Evolutionary conservation across 2,888 invertebrate species (phyloP), one percentile per base, ranked within the genome.

Genomic region (Koerneria pararmatus): DNA sequence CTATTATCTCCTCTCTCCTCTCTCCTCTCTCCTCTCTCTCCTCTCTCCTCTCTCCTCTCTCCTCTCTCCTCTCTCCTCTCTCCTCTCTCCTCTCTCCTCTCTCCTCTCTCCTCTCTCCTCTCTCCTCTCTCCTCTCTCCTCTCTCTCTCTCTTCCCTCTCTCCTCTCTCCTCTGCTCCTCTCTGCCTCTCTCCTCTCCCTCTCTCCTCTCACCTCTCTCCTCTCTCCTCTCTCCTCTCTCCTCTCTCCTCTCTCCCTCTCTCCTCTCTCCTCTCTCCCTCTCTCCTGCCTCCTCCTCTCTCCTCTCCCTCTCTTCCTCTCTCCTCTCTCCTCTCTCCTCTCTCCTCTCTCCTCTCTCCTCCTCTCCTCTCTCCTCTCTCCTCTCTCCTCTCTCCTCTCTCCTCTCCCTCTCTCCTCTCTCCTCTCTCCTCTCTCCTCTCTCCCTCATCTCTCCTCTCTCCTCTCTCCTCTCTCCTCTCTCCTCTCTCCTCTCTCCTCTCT

Each of bases 351-450:
- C n/a, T n/a, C n/a, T n/a, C n/a, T n/a, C n/a, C n/a, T n/a, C n/a
- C 27, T 22, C 37, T n/a, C 1, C 48, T 32, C 32, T 34, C 11
- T 35, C 32, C 41, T 37, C 63, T 34, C 60, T 15, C 24, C 58
- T 32, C 22, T 11, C 29, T n/a, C 32, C 32, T 29, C 32, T 22
- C 41, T 49, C n/a, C 56, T 46, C 48, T 48, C 53, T 27, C 34
- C 34, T 56, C 27, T 53, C 35, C 19, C 34, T 1, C 15, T 48
- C 53, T 58, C 34, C n/a, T 58, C 58, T 24, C 54, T 48, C 65
- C 56, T 51, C 56, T 65, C 63, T 65, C 35, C 49, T 4, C 41
- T 65, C 64, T 57, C 64, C 68, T 65, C 64, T 68, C 65, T 65
- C 65, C 65, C 61, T 67, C 54, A 64, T 59, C 67, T 67, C 60